Conservation (phyloP, 2,888 invertebrate genomes). For the Drosophila crucigera region DNA sequence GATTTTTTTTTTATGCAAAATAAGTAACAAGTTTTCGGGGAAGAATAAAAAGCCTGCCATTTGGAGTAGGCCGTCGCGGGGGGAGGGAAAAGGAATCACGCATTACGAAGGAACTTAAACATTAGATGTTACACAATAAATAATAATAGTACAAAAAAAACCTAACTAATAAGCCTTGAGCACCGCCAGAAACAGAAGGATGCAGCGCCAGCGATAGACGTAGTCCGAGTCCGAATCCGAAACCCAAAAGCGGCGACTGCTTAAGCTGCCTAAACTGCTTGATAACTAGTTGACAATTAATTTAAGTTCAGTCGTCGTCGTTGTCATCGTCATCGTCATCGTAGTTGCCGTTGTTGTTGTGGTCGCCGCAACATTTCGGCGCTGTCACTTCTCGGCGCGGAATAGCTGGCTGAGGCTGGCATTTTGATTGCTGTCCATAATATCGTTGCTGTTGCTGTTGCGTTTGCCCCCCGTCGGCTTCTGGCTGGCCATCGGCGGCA, state of each 20-base stretch:
- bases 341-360: slow-evolving; percentile 28
- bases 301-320: slow-evolving; percentile 71
- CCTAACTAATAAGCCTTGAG: slow-evolving; percentile 16
- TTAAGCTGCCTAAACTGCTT: background rate
- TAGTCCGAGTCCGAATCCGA: too few relatives aligned
- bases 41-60: slow-evolving; percentile 61
- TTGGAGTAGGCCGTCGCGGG: background rate
- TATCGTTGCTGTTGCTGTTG: slow-evolving; percentile 54
- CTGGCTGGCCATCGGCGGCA: slow-evolving; percentile 88
- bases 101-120: slow-evolving; percentile 19
- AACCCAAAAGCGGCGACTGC: background rate
- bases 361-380: slow-evolving; percentile 16
- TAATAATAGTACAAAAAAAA: slow-evolving; percentile 27
- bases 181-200: background rate
- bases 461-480: slow-evolving; percentile 35
- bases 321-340: slow-evolving; percentile 19
- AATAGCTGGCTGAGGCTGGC: slow-evolving; percentile 81
- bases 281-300: slow-evolving; percentile 66
- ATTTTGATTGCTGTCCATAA: slow-evolving; percentile 82
- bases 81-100: background rate
- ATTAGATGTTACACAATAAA: slow-evolving; percentile 35
- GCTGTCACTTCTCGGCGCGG: slow-evolving; percentile 73
- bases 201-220: background rate
- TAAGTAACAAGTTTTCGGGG: slow-evolving; percentile 46
- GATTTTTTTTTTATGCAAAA: slow-evolving; percentile 45